Evolutionary conservation across 2,888 invertebrate genomes (phyloP), one percentile per base, ranked within the genome.

Genomic region (Timandra comae): DNA sequence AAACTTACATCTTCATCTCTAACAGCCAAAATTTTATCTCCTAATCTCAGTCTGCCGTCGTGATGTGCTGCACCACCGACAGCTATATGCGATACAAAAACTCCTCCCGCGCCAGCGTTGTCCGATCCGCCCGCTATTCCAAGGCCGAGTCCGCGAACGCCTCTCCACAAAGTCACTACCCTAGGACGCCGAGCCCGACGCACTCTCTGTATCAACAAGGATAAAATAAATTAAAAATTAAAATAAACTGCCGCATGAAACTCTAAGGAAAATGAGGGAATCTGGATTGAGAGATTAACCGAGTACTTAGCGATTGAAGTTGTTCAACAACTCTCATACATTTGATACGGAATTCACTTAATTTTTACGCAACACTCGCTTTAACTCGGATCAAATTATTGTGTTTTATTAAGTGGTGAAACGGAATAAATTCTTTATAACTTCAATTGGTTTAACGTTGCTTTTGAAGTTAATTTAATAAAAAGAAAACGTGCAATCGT

Each of bases 21-120:
- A 20, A 86, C 86, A 46, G 86, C 86, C 49, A 86, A 63, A 58
- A 86, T 84, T 59, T 84, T 81, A 70, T 86, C 86, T 38, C 86
- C 86, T 59, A 86, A 53, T 50, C 78, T 72, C 46, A 87, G 65
- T 66, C 82, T 75, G 40, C 85, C 81, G 29, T 84, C 84, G 36
- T 80, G 74, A 37, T 82, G 81, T 1, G 86, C 86, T 0, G 86
- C 86, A 0, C 86, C 86, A 12, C 85, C 86, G 7, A 73, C 75
- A 4, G 86, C 82, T 37, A 86, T 84, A 52, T 86, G 86, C 16
- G 86, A 86, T 33, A 86, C 76, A 41, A 86, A 86, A 31, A 86
- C 77, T 22, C 85, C 84, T 7, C 72, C 82, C n/a, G 85, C 85
- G 0, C 82, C 84, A 8, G 81, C 82, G 27, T 86, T 84, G 41